Evolutionary conservation across 1,140 invertebrate species (phyloP), one percentile per base, ranked within the genome.

Genomic region (Phocides pigmalion): DNA sequence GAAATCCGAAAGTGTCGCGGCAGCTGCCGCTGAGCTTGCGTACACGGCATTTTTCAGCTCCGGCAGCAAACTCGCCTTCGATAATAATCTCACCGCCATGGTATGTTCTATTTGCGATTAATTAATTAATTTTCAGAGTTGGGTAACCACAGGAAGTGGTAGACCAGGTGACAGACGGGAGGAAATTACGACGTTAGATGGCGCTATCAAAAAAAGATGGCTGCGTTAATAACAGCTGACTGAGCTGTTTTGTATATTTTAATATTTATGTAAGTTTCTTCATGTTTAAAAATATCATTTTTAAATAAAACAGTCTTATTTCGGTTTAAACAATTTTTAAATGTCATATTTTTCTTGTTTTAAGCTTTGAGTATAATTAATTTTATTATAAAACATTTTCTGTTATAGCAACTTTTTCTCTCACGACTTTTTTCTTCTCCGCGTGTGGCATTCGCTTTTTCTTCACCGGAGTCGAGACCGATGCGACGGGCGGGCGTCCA

Each of bases 1-100:
- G 74, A 95, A 95, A 61, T 94, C 94, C 12, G 94, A 95, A 3
- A 92, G 37, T 9, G 76, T 77, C 4, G 86, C 85, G 9, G 88
- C 82, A 12, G 86, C 77, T 3, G 89, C 82, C 0, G 84, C 80
- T 1, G 82, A 80, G 50, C 79, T 89, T 4, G 72, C 56, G 50
- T 74, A 82, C 3, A 75, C 72, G 6, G 68, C 68, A 37, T 78
- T 81, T 50, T 79, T 73, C 9, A 92, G 20, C 44, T 90, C 88
- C 2, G 88, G 88, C 37, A 90, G 59, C 5, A 87, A 70, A 68
- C 76, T 88, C 28, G 84, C 73, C 75, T 89, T 90, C 4, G 81
- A 76, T 14, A 91, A 74, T 58, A 92, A 80, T 62, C 88, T 81
- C 58, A 87, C 76, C 53, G 90, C 89, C 89, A 92, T 91, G 42